These are phyloP conservation scores for Hemibagrus wyckioides DNA, from an alignment of 2,113 vertebrate species.

Conservation along the genomic window DNA sequence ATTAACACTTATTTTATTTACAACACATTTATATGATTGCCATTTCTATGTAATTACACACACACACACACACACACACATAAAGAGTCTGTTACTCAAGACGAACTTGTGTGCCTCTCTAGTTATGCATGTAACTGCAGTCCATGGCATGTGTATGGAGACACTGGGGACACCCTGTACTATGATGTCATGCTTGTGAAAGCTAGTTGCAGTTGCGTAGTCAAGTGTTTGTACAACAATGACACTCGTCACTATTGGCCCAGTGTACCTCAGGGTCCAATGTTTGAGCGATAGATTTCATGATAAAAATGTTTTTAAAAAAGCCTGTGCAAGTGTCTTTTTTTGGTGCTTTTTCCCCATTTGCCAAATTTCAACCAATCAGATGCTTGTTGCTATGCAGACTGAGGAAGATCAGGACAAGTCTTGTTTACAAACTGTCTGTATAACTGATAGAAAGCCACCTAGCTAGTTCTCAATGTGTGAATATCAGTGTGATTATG, in stretches of 20 bases:
- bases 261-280: background rate
- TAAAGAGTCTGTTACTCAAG: no score
- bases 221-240: background rate
- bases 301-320: background rate
- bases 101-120: no score
- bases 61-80: no score
- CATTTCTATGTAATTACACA: no score
- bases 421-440: background rate
- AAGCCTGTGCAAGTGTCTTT: background rate
- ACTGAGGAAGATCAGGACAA: background rate
- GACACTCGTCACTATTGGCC: background rate
- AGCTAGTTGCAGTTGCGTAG: background rate
- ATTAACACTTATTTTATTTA: no score
- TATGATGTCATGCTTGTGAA: background rate
- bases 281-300: background rate
- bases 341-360: background rate
- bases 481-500: no score
- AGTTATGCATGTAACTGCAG: no score
- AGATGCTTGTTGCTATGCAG: background rate
- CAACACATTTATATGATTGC: no score
- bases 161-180: background rate
- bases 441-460: background rate
- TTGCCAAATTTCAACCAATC: background rate
- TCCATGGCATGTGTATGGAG: no score
- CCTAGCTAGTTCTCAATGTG: background rate